Base-by-base conservation (phyloP, 1,140 invertebrate genomes). In the Sitobion miscanthi region DNA sequence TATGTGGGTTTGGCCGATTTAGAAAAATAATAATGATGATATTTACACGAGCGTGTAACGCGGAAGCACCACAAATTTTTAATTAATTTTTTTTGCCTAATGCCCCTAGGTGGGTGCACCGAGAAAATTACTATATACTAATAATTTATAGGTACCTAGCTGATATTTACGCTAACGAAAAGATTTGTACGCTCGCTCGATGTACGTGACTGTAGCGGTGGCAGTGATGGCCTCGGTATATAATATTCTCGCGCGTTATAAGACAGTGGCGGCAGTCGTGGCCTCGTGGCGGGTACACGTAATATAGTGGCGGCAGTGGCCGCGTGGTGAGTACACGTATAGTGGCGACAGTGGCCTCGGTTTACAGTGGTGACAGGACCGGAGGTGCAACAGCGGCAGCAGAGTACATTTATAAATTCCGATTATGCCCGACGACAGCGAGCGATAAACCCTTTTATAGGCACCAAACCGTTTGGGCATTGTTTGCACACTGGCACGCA, bases 401-500 rank as follows among this genome's bases (percentile, higher is more conserved):
- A 20, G 47, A 17, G 47, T 35, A 30, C 47, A 49, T 87, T 57
- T 89, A 89, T 89, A 89, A 89, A 89, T 89, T 89, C 77, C 91
- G 91, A 86, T 93, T 93, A 93, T 54, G 91, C 35, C 49, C 77
- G 91, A 93, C 91, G 91, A 93, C 91, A 42, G 35, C 82, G 30
- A 92, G 82, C 91, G 91, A 93, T 93, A 93, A 93, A 93, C 91
- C 91, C 91, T 93, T 93, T 93, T 93, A 93, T 93, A 57, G 91
- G 91, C 91, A 85, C 82, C 91, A 85, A 92, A 52, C 77, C 77
- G 77, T 93, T 93, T n/a, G 91, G 82, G 91, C 91, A 86, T 93
- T 93, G 91, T 93, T 93, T 93, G 91, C 82, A 93, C 91, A 85
- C 91, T 57, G 91, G 82, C 91, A 93, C 91, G 82, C 91, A 85